Conservation (phyloP, 2,113 vertebrate species). For the Stomatorhinus ivindoensis region DNA sequence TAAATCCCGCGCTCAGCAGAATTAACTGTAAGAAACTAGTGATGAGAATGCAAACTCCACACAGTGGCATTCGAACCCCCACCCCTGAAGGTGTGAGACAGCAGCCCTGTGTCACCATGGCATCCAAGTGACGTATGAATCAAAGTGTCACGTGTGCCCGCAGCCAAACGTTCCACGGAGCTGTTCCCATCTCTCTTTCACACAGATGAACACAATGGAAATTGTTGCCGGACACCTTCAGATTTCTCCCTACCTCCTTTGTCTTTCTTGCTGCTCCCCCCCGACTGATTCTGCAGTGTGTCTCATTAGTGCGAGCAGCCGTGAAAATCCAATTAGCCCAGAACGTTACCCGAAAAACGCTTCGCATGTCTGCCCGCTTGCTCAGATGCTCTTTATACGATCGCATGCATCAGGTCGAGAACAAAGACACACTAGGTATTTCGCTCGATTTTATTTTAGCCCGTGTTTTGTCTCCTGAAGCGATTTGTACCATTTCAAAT, state of each 20-base stretch:
- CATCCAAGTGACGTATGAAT: background rate
- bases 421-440: background rate
- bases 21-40: background rate
- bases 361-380: conserved; percentile 4
- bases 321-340: conserved; percentile 43
- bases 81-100: background rate
- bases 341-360: conserved; percentile 22
- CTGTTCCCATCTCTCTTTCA: background rate
- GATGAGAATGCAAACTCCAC: background rate
- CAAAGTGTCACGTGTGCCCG: background rate
- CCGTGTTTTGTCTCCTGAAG: background rate
- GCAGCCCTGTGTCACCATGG: background rate
- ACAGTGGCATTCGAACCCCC: background rate
- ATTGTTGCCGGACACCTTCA: background rate
- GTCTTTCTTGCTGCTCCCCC: conserved; percentile 9
- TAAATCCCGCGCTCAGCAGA: background rate
- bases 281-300: background rate
- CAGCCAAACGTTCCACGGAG: background rate
- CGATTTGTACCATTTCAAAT: background rate
- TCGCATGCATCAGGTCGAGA: background rate
- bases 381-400: background rate
- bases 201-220: background rate
- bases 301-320: conserved; percentile 38
- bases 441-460: background rate
- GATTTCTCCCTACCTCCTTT: background rate